Evolutionary conservation across 2,888 invertebrate species (phyloP), one percentile per base, ranked within the genome.

Genomic region (Thumatha senex): DNA sequence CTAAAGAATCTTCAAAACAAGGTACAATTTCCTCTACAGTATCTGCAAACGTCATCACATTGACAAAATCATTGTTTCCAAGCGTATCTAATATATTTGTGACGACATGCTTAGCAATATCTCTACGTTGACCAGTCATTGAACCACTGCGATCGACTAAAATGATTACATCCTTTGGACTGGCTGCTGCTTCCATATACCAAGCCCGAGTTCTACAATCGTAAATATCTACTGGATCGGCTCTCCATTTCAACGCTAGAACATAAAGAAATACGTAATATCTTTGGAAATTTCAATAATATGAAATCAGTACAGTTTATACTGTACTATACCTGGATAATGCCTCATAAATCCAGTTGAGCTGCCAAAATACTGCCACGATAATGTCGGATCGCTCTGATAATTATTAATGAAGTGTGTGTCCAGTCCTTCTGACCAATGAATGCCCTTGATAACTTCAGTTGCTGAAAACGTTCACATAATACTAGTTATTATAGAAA

Each of bases 301-400:
- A 9, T 11, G 13, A 29, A 29, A 13, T 29, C 12, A 44, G 10
- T 12, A 29, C 2, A 44, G 10, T 18, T 29, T 0, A 11, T 35
- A 29, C 11, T 31, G 4, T 3, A 15, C n/a, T 35, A 77, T 91
- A 96, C 97, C 97, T 70, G 99, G 99, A 90, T 96, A 99, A 81
- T 98, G 97, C 70, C 99, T 93, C 95, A 99, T 97, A 83, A 99
- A 99, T 36, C 99, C 99, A 13, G 97, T 96, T 33, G 98, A 96
- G 82, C 98, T 98, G 60, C 99, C 99, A 85, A 99, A 99, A 84
- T 98, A 99, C 90, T 99, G 99, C 98, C 99, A 99, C 4, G 97
- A 97, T 38, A 98, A 92, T 3, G 97, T 96, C 12, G 97, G 96
- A 84, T 98, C 97, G 53, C 94, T 93, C 78, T 95, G 94, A 77